Evolutionary conservation across 2,888 invertebrate species (phyloP), one percentile per base, ranked within the genome.

Genomic region (Schizotus pectinicornis): DNA sequence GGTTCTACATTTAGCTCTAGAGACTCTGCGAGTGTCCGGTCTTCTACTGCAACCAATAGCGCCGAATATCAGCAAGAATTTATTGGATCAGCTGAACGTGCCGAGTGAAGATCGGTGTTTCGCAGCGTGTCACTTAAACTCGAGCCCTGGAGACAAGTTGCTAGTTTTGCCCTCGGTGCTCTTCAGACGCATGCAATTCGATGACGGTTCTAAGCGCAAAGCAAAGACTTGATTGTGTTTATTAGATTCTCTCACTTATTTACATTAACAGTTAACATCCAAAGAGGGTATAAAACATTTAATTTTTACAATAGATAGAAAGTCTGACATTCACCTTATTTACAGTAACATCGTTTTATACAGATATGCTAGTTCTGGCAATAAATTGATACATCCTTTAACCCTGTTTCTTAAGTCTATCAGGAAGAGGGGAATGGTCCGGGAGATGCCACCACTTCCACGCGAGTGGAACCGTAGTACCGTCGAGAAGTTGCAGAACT

Each of bases 31-130:
- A 67, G 86, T 95, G 55, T 84, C 86, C 68, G 88, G 88, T 9
- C 89, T 97, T 59, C 84, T 94, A 35, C 79, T 98, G 22, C 90
- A 91, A 70, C 98, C 98, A 0, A 85, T 98, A 13, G 84, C 94
- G 52, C 98, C 98, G 3, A 84, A 83, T 48, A 77, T 95, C 68
- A 80, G 89, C 1, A 76, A 80, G 11, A 84, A 82, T 62, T 78
- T 96, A 55, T 81, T 98, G 63, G 84, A 90, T 76, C 90, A 89
- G 79, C 77, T 94, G 49, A 79, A 78, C 64, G 80, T 88, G 14
- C 62, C 63, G 0, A 55, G 52, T 13, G 77, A 82, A 0, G 72
- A 80, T 56, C 81, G 88, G 61, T 76, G 66, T 59, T 88, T 87
- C 85, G 54, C 65, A 5, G 2, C 22, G 22, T 22, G 22, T 22